A percentile compares a stretch with the other conserved stretches of the same genome.
These are phyloP conservation scores for Eptatretus atami DNA, from an alignment of 2,797 vertebrate species.

Conservation along the genomic window DNA sequence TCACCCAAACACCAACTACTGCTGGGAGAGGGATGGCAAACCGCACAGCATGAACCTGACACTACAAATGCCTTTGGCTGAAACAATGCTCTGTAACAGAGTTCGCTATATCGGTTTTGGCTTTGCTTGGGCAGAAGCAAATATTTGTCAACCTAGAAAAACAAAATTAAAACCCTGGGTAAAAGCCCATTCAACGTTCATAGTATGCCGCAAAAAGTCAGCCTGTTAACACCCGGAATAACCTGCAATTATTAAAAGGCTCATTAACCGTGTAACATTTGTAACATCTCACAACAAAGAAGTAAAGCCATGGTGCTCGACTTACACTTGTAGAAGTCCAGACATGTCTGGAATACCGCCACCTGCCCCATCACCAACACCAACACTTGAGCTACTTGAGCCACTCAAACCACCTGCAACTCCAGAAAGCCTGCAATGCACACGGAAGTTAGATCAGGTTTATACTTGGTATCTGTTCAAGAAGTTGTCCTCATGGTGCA, in stretches of 20 bases:
- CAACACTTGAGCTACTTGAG: slow-evolving; percentile 19
- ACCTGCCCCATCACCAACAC: slow-evolving; percentile 58
- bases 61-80: no score
- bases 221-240: background rate
- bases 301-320: slow-evolving; percentile 9
- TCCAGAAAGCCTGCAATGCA: slow-evolving; percentile 47
- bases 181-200: background rate
- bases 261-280: background rate
- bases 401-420: slow-evolving; percentile 46
- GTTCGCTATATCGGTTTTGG: no score
- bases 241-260: background rate
- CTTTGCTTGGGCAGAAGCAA: no score
- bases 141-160: no score
- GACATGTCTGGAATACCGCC: slow-evolving; percentile 72
- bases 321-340: slow-evolving; percentile 88
- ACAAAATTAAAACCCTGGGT: background rate
- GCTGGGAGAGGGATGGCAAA: no score
- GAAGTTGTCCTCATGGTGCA: background rate
- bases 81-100: no score
- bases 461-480: slow-evolving; percentile 11
- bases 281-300: background rate
- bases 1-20: no score
- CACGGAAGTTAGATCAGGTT: slow-evolving; percentile 3
- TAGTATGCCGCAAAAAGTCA: background rate
- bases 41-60: no score